Evolutionary conservation across 2,113 vertebrate genomes (phyloP).

Genomic region (Oceanites oceanicus): DNA sequence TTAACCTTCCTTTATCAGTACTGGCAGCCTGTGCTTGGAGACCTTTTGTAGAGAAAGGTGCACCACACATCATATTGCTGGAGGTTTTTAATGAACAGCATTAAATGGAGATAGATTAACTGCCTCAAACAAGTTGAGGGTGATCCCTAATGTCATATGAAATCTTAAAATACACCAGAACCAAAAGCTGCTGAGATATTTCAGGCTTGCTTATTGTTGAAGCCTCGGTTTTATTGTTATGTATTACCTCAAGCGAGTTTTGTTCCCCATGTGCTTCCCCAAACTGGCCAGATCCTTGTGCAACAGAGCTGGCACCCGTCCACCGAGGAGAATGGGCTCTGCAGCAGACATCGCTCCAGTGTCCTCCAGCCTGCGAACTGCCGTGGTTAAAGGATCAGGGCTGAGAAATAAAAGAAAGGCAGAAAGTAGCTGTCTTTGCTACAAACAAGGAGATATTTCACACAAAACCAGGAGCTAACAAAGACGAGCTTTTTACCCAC

Average conservation of each 20-base stretch:
- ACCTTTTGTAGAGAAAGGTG: background rate
- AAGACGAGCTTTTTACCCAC: background rate
- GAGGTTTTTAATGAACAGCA: background rate
- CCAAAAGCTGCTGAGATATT: background rate
- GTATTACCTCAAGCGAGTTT: background rate
- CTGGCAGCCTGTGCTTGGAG: background rate
- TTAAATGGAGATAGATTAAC: background rate
- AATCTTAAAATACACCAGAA: background rate
- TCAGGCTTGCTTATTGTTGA: background rate
- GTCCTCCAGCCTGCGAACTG: rapidly evolving
- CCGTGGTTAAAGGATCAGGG: rapidly evolving
- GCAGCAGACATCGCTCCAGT: rapidly evolving
- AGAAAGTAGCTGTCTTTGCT: background rate
- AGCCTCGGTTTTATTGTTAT: background rate
- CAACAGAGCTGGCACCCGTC: background rate
- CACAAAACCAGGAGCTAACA: background rate
- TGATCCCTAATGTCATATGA: rapidly evolving
- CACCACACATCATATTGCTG: rapidly evolving
- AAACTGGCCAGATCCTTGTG: background rate
- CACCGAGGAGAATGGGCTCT: rapidly evolving
- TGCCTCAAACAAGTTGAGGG: background rate
- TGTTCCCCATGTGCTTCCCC: background rate
- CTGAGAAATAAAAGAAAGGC: background rate
- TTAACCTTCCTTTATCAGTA: background rate
- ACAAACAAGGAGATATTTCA: background rate